phyloP scores from a whole-genome alignment of 2,888 invertebrate genomes.

The Trissolcus brochymenae region DNA sequence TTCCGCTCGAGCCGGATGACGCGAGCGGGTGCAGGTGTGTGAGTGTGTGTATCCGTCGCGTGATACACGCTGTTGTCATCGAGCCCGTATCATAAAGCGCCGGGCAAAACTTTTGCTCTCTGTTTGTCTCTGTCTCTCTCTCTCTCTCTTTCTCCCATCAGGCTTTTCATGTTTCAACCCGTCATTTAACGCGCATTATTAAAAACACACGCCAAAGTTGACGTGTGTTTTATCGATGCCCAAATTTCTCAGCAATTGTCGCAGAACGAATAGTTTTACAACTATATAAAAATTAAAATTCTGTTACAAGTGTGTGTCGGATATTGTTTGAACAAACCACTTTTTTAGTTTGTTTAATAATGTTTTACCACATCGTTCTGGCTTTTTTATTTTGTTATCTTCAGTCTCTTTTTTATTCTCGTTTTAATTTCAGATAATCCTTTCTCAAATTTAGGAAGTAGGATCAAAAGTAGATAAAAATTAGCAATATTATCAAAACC shows the following conservation, averaged over 20 bases:
- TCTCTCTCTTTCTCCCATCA: not conserved
- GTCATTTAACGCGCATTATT: conserved; percentile 39
- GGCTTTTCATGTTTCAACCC: conserved; percentile 8
- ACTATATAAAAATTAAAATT: not conserved
- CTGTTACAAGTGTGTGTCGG: too few relatives aligned
- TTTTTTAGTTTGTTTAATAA: not conserved
- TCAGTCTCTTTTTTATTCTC: not conserved
- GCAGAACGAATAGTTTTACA: not conserved
- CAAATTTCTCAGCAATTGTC: conserved; percentile 22
- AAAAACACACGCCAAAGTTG: too few relatives aligned
- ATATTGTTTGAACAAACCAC: not conserved
- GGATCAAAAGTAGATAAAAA: too few relatives aligned
- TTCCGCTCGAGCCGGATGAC: conserved; percentile 64
- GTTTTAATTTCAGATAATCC: too few relatives aligned
- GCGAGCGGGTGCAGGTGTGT: conserved; percentile 59
- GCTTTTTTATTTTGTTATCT: not conserved
- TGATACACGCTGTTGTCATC: conserved; percentile 45
- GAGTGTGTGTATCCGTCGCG: conserved; percentile 33
- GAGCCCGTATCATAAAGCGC: conserved; percentile 41
- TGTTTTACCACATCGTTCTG: not conserved
- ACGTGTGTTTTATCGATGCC: conserved; percentile 35
- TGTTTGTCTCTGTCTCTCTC: too few relatives aligned
- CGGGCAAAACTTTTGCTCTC: conserved; percentile 28
- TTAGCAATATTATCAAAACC: conserved; percentile 9
- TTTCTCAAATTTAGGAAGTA: too few relatives aligned